Evolutionary conservation across 2,113 vertebrate species (phyloP), one percentile per base, ranked within the genome.

Genomic region (Sarotherodon lohbergeri): DNA sequence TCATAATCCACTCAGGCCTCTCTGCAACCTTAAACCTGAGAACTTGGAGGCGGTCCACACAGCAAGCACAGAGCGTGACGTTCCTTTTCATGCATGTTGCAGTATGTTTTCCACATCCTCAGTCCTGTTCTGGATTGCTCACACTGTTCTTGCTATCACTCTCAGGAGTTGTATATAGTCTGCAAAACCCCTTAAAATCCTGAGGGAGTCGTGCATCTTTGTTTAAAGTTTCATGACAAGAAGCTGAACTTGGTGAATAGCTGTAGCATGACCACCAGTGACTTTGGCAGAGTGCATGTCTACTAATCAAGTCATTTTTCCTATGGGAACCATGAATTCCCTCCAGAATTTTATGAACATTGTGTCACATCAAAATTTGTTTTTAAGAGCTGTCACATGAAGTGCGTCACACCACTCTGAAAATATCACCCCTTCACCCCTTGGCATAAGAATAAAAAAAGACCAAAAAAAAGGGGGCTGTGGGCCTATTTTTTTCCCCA

Each of bases 81-180:
- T 71, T 16, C 36, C 36, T 43, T 71, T 24, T 71, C 66, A 43
- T 43, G 66, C 36, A 71, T 43, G 36, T 43, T 71, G 66, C 66
- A 43, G 66, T 71, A 43, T 71, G 66, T 71, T 71, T 71, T 71
- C 66, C 36, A 71, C n/a, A 14, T 71, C 5, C 66, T 24, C 66
- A 43, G 39, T 43, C 63, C n/a, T 5, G 63, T 41, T 41, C 36
- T 71, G 36, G 66, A 24, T 24, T 16, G 66, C 66, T 71, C 36
- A 16, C 66, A 1, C 36, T 71, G 36, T 71, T 71, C 12, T 71
- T 43, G 66, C 36, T 9, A 5, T 71, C 66, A 4, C 36, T 3
- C 36, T 71, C n/a, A 24, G 7, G 66, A 43, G 36, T 71, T 66
- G 61, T 63, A 36, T 36, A 34, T 36, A 3, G 59, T 66, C 3